Evolutionary conservation across 2,113 vertebrate genomes (phyloP), one percentile per base, ranked within the genome.

Genomic region (Paradoxurus hermaphroditus): DNA sequence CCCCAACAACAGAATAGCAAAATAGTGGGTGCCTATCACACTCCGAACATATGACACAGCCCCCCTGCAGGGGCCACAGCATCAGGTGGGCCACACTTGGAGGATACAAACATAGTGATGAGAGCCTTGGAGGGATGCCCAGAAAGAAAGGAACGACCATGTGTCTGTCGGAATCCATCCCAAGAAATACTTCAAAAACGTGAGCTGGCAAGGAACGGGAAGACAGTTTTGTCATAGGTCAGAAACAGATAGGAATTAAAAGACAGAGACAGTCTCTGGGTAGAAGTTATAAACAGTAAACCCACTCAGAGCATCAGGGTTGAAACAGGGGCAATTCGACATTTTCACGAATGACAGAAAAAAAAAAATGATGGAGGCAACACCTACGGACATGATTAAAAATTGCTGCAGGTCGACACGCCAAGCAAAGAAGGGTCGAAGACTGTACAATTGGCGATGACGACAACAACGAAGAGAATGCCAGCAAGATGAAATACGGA

Each of bases 11-110:
- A 9, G n/a, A 68, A 49, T 0, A 31, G 11, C 12, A 7, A n/a
- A 68, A 49, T 0, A 31, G 8, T n/a, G 4, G 29, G 44, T 3
- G 16, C 2, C 8, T 14, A 4, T 13, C 23, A 14, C 0, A 5
- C 91, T 31, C 62, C 12, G 0, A 51, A 70, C 13, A 25, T 9
- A 4, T 0, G 15, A 13, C 29, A 41, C 15, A 39, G 72, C 16
- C 14, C 29, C 36, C 7, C 53, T 18, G 18, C 2, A 2, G 29
- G 36, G 75, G 7, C 51, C 23, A 4, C 5, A 0, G 14, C 31
- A 4, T 6, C 9, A 25, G 67, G 19, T 4, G 44, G 12, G 18
- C 53, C 53, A 15, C 1, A 21, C 51, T 25, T 1, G 4, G 29
- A 75, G 46, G n/a, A 36, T 6, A 8, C 56, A 29, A 25, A 13